A percentile compares a stretch with the other conserved stretches of the same genome.
Conservation (phyloP, 2,797 vertebrate species). For the Leuciscus waleckii region DNA sequence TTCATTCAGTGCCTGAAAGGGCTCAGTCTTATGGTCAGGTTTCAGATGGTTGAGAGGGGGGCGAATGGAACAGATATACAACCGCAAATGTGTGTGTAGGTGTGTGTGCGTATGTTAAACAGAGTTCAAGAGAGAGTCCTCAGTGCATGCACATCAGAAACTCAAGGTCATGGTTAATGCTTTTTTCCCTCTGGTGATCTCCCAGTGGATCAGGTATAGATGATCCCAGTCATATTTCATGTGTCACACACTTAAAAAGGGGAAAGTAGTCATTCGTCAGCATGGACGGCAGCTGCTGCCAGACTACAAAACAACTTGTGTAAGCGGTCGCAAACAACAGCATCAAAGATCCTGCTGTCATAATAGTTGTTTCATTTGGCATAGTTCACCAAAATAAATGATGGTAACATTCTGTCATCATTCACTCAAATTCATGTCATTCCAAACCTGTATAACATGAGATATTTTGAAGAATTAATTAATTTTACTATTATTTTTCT, state of each 20-base stretch:
- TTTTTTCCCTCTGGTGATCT: slow-evolving; percentile 67
- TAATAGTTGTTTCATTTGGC: slow-evolving; percentile 3
- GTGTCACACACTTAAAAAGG: slow-evolving; percentile 71
- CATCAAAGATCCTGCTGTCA: slow-evolving; percentile 40
- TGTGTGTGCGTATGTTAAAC: slow-evolving; percentile 40
- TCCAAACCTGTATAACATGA: neutral
- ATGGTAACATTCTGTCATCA: neutral
- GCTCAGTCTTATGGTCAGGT: slow-evolving; percentile 38
- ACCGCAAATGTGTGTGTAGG: slow-evolving; percentile 21
- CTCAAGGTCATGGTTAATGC: slow-evolving; percentile 74
- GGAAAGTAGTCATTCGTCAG: slow-evolving; percentile 48
- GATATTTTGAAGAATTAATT: neutral
- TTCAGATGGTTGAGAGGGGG: slow-evolving; percentile 37
- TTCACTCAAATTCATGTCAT: neutral
- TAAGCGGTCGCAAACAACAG: slow-evolving; percentile 17
- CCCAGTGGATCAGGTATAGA: slow-evolving; percentile 67
- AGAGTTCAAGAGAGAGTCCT: slow-evolving; percentile 65
- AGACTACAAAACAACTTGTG: slow-evolving; percentile 51
- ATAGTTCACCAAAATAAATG: neutral
- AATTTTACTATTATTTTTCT: no score
- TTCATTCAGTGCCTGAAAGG: slow-evolving; percentile 29
- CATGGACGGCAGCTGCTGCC: slow-evolving; percentile 62
- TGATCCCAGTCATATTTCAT: slow-evolving; percentile 75
- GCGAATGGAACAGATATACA: slow-evolving; percentile 25
- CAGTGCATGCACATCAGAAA: slow-evolving; percentile 72